Conservation (phyloP, 92 coral and sea anemone species). For the Isaurus tuberculatus region DNA sequence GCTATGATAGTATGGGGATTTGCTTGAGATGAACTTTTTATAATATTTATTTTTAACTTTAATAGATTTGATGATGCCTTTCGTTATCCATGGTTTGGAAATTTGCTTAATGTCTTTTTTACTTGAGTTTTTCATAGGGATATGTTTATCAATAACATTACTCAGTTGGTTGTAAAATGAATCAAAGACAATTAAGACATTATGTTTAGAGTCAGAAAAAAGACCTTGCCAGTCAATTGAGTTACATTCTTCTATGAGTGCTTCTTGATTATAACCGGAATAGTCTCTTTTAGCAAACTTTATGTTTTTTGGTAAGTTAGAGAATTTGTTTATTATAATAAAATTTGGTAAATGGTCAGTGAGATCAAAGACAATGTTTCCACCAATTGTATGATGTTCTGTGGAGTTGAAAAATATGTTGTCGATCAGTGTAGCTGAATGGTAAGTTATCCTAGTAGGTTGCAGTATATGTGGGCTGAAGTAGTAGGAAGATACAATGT, state of each 20-base stretch:
- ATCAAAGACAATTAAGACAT: neutral
- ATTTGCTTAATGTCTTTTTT: conserved; percentile 7
- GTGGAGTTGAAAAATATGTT: conserved; percentile 67
- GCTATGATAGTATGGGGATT: conserved; percentile 48
- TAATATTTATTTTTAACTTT: conserved; percentile 38
- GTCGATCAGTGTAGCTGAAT: conserved; percentile 69
- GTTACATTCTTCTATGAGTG: too few species aligned
- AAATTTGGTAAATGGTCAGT: conserved; percentile 71
- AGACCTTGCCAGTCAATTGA: too few species aligned
- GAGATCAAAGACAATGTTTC: conserved; percentile 54
- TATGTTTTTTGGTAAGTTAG: neutral
- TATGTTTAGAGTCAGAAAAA: too few species aligned
- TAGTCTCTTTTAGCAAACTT: too few species aligned
- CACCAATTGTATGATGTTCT: conserved; percentile 59
- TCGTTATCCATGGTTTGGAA: conserved; percentile 52
- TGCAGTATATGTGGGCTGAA: conserved; percentile 60
- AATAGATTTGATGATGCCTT: conserved; percentile 32
- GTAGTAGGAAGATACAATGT: conserved; percentile 46
- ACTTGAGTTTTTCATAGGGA: conserved; percentile 40
- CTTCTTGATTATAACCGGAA: too few species aligned
- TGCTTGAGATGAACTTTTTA: conserved; percentile 35
- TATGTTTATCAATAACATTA: conserved; percentile 37
- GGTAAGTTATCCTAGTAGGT: conserved; percentile 62
- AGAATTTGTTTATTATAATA: conserved; percentile 50
- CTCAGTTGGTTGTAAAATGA: neutral